Evolutionary conservation across 1,140 invertebrate species (phyloP), one percentile per base, ranked within the genome.

Genomic region (Nasonia vitripennis): DNA sequence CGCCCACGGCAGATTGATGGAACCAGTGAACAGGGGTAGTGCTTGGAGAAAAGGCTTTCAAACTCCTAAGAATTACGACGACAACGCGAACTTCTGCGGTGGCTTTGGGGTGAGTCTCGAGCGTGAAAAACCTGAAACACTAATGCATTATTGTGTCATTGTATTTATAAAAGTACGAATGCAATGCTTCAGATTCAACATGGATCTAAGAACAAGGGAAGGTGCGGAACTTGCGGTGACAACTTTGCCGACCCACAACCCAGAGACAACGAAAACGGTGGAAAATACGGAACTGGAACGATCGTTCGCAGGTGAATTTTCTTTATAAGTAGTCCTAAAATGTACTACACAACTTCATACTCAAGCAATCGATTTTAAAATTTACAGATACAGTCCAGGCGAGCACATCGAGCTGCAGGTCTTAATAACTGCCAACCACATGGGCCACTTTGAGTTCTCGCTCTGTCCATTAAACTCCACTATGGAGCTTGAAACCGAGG

Each of bases 21-120:
- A 95, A 86, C 96, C 96, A 0, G 94, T 95, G 6, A 95, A 95
- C 80, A 94, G 96, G 83, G 95, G 95, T 84, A 94, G 95, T 37
- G 93, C 95, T 51, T 97, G 96, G 95, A 94, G 97, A 62, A 95
- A 94, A 89, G 96, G 96, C 45, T 97, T 96, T 91, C 93, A 95
- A 84, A 97, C 96, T 4, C 95, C 96, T 4, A 94, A 94, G 71
- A 96, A 98, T 90, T 96, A 94, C 67, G 91, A 95, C 75, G 96
- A 97, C 88, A 95, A 96, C 87, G 93, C 94, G 79, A 92, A 95
- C 51, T 96, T 94, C 90, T 97, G 96, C 89, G 96, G 96, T 45
- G 96, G 96, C 82, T 92, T 90, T 31, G 14, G 10, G 3, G 87
- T 89, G 87, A 12, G 86, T 87, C 41, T 81, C 14, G 45, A 84